Conservation (phyloP, 2,113 vertebrate genomes). For the Paradoxurus hermaphroditus region DNA sequence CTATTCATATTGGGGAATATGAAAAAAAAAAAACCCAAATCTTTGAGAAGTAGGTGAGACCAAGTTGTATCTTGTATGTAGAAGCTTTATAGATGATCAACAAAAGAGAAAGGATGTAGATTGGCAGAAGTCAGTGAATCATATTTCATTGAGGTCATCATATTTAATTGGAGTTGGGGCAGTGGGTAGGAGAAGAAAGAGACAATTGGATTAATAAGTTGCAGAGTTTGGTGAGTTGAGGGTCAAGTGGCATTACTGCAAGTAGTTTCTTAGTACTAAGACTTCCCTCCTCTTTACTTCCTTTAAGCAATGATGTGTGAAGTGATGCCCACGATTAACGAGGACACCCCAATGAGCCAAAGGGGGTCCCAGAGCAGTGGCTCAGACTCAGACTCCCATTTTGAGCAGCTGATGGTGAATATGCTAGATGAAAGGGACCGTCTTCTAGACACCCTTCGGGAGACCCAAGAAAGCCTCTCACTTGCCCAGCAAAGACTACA, state of each 20-base stretch:
- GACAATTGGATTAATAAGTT: neutral
- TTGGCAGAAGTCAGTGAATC: neutral
- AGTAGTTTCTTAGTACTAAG: neutral
- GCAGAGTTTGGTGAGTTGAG: neutral
- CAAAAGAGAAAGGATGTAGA: neutral
- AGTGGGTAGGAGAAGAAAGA: neutral
- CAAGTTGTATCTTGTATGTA: neutral
- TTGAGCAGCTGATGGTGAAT: slow-evolving; percentile 99
- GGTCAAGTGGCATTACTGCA: neutral
- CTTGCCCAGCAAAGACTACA: slow-evolving; percentile 96
- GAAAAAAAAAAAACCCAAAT: neutral
- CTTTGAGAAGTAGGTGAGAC: neutral
- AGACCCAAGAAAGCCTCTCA: slow-evolving; percentile 98
- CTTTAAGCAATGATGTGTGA: slow-evolving; percentile 98
- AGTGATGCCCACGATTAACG: slow-evolving; percentile 99
- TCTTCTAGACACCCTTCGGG: slow-evolving; percentile 96
- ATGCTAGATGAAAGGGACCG: slow-evolving; percentile 99
- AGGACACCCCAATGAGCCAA: slow-evolving; percentile 98
- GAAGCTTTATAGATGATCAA: neutral
- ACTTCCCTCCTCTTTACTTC: slow-evolving; percentile 53
- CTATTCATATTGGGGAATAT: too few species aligned
- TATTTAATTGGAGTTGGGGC: neutral
- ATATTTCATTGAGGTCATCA: neutral
- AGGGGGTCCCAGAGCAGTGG: slow-evolving; percentile 97
- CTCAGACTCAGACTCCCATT: slow-evolving; percentile 98